These are phyloP conservation scores for Eriocheir sinensis DNA, from an alignment of 1,140 invertebrate genomes.

Conservation along the genomic window DNA sequence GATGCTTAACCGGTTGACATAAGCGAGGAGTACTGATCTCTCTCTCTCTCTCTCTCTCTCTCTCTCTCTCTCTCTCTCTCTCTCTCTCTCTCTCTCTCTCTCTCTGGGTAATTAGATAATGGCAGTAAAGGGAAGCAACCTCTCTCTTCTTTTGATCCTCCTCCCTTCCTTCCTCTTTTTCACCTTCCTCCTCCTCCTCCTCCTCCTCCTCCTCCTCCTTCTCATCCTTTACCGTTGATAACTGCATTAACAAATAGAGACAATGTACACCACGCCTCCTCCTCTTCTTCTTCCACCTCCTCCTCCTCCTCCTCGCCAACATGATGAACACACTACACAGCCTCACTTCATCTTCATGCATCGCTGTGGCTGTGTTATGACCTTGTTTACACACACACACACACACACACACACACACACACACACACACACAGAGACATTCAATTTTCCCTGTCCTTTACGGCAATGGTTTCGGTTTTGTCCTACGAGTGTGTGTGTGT, in stretches of 20 bases:
- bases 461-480: background rate
- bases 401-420: constrained; percentile 20
- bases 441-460: constrained; percentile 9
- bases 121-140: background rate
- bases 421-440: background rate
- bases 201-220: background rate
- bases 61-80: constrained; percentile 48
- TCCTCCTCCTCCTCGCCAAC: too few relatives aligned
- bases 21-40: too few relatives aligned
- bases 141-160: background rate
- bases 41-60: constrained; percentile 54
- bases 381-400: background rate
- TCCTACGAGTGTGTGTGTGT: background rate
- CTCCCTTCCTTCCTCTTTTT: background rate
- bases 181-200: background rate
- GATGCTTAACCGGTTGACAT: too few relatives aligned
- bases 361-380: background rate
- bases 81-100: constrained; percentile 48
- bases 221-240: background rate
- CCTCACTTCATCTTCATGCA: background rate
- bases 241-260: background rate
- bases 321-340: background rate
- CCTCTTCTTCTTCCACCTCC: background rate
- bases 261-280: background rate
- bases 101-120: background rate